Evolutionary conservation across 2,888 invertebrate genomes (phyloP), one percentile per base, ranked within the genome.

Genomic region (Spicauda simplicius): DNA sequence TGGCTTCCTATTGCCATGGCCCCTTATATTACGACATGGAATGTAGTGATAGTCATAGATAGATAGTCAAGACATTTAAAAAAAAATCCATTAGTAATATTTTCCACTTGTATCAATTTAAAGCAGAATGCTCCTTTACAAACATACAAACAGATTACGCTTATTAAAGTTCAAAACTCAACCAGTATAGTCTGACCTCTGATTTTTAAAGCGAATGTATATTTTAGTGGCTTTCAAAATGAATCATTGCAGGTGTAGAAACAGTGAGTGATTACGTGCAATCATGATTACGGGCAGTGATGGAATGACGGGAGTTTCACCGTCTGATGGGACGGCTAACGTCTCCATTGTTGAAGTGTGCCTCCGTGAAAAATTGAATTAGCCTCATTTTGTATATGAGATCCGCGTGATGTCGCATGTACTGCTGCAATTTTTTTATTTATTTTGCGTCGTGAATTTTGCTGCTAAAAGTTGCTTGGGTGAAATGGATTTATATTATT

Each of bases 241-340:
- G 80, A 80, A 76, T 63, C 60, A 62, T 61, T 68, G 70, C 72
- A 80, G 77, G 83, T 83, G 81, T 78, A 75, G 82, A 83, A 82
- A 80, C 81, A 79, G 78, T 82, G 84, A 84, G 76, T 80, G 78
- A 84, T 84, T 80, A 80, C 78, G 72, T 71, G 80, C 78, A 82
- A 82, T 83, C 78, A 83, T 77, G 74, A 74, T 78, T 74, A 72
- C 71, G 67, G 69, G 54, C 25, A 12, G 72, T 69, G 71, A 80
- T 77, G 71, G 73, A 62, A 61, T 54, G 62, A 62, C 45, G 41
- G 41, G 59, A 59, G 59, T 59, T 59, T 59, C 59, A 48, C 59
- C 48, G 25, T 59, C 48, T 48, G 50, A 56, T 65, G 67, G 69
- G 71, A 71, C 73, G 73, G 73, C 75, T 72, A 76, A 77, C 73